These are phyloP conservation scores for Lordiphosa clarofinis DNA, from an alignment of 1,140 invertebrate species.

Conservation along the genomic window DNA sequence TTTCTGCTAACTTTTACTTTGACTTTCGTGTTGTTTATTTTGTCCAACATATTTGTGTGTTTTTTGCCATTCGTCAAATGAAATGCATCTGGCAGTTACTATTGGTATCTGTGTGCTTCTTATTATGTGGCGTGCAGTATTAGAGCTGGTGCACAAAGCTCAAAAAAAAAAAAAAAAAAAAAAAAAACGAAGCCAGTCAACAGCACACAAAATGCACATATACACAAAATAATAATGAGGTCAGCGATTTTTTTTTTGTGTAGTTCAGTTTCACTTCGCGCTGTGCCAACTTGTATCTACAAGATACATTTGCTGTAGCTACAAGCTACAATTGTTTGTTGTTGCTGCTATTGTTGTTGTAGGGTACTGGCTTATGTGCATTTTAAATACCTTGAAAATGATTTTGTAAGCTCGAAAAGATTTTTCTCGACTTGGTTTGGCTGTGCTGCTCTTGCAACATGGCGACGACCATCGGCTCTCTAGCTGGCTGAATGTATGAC, in stretches of 20 bases:
- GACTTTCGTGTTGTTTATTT: too few species aligned
- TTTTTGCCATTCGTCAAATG: conserved; percentile 3
- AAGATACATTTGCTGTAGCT: conserved; percentile 59
- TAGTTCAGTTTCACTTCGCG: conserved; percentile 63
- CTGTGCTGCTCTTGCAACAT: conserved; percentile 37
- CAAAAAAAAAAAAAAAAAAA: conserved; percentile 11
- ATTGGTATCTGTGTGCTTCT: conserved; percentile 24
- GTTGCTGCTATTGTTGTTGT: conserved; percentile 24
- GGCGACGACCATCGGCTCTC: conserved; percentile 13
- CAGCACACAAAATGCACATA: conserved; percentile 36
- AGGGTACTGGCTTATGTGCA: conserved; percentile 53
- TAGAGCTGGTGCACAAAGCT: conserved; percentile 49
- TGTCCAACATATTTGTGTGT: not conserved
- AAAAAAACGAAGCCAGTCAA: conserved; percentile 20
- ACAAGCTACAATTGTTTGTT: conserved; percentile 18
- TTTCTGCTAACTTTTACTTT: not conserved
- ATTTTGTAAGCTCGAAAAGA: conserved; percentile 48
- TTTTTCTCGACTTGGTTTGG: conserved; percentile 53
- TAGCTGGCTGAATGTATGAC: conserved; percentile 12
- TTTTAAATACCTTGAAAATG: conserved; percentile 73
- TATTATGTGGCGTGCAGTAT: conserved; percentile 43
- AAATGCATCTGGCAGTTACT: conserved; percentile 37
- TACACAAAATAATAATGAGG: conserved; percentile 72
- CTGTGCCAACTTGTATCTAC: conserved; percentile 61
- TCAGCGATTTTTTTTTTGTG: conserved; percentile 41